Evolutionary conservation across 2,113 vertebrate genomes (phyloP), one percentile per base, ranked within the genome.

Genomic region (Saiga tatarica): DNA sequence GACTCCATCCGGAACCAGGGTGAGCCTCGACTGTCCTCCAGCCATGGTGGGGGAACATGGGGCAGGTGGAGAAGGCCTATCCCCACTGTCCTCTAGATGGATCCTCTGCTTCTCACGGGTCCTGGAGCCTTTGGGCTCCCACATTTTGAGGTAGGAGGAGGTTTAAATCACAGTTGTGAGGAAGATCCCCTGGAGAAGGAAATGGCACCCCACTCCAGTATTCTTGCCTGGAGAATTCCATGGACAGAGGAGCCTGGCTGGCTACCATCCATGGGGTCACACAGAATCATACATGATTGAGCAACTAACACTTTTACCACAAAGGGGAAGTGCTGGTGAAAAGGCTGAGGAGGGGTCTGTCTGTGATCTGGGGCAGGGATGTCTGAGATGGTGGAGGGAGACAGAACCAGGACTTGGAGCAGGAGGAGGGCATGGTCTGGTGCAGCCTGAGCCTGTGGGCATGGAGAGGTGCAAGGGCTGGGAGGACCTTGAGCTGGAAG

Each of bases 1-100:
- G 99, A 99, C 5, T 95, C 98, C 89, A 99, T 99, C 96, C 98
- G 98, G 93, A 99, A 95, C 97, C 99, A 99, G 98, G 99, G 99
- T 99, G 93, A 97, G 97, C 10, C 2, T 13, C 0, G 0, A 62
- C 6, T 8, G 5, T 33, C 52, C n/a, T 47, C 4, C 14, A 28
- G 62, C 78, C 0, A 15, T 6, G 7, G 57, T 2, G 8, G 11
- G 71, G 42, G 14, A 4, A 21, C 26, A 30, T 1, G 1, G 42
- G 59, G 17, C 47, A 14, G 14, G 62, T 19, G 21, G 53, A 42
- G 23, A 15, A 1, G 33, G 39, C 42, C 59, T 45, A 23, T 85
- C 67, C 36, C 33, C 19, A n/a, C 26, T 3, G 6, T 64, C 71
- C 85, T 64, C 6, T 23, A 45, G 57, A 59, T 4, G 5, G 17